phyloP scores from a whole-genome alignment of 2,797 vertebrate genomes.

The Salarias fasciatus region DNA sequence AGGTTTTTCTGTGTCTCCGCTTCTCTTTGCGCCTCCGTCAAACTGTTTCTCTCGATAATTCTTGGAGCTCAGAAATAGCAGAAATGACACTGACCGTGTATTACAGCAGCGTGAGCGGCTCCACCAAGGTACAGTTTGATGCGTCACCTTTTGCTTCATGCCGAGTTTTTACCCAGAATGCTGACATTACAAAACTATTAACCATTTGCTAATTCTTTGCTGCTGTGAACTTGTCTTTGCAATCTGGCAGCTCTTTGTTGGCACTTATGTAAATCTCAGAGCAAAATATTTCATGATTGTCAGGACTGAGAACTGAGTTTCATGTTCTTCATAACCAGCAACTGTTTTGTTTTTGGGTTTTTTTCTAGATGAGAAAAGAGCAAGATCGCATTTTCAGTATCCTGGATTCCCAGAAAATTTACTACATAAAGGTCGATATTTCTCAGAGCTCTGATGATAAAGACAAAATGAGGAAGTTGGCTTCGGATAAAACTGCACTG shows the following conservation, averaged over 20 bases:
- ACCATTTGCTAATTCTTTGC: neutral
- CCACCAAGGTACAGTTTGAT: constrained; percentile 43
- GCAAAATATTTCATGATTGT: neutral
- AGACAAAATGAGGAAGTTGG: constrained; percentile 52
- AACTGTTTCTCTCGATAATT: neutral
- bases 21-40: constrained; percentile 9
- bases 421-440: constrained; percentile 43
- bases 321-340: neutral
- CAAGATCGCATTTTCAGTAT: constrained; percentile 38
- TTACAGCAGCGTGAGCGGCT: constrained; percentile 46
- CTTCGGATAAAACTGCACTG: constrained; percentile 25
- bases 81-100: constrained; percentile 56
- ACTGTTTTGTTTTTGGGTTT: neutral
- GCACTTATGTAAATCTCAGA: neutral
- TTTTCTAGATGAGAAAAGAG: constrained; percentile 45
- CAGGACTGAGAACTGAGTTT: neutral
- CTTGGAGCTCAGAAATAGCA: neutral
- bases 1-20: constrained; percentile 1
- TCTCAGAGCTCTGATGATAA: constrained; percentile 1
- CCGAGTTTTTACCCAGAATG: neutral
- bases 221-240: neutral
- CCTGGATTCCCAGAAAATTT: constrained; percentile 34
- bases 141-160: constrained; percentile 27
- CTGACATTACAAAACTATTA: neutral
- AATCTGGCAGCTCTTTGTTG: neutral